phyloP scores from a whole-genome alignment of 2,113 vertebrate species.

The Puffinus mauretanicus region DNA sequence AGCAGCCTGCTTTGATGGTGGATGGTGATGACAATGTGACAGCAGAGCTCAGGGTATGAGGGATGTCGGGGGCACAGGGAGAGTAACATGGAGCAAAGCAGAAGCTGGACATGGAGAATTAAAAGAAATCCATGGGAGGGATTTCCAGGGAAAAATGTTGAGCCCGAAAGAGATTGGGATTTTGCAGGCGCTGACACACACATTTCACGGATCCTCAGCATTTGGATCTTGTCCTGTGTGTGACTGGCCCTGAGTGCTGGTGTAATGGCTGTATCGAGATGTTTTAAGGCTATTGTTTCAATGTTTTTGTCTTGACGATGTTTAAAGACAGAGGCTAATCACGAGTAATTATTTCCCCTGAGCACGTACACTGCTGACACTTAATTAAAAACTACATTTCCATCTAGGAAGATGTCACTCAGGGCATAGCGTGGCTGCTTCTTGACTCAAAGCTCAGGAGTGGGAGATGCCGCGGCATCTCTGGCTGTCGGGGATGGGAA shows the following conservation, averaged over 20 bases:
- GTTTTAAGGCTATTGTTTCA: neutral
- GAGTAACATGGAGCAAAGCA: neutral
- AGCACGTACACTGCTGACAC: neutral
- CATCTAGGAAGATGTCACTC: neutral
- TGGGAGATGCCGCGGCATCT: neutral
- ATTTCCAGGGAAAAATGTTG: neutral
- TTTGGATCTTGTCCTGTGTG: neutral
- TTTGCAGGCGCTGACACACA: neutral
- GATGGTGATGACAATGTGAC: neutral
- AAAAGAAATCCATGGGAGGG: neutral
- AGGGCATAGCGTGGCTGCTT: neutral
- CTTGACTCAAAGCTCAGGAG: neutral
- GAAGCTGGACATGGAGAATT: neutral
- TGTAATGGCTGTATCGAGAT: neutral
- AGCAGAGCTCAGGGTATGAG: neutral
- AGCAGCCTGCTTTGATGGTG: neutral
- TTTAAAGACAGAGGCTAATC: neutral
- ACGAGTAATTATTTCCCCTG: neutral
- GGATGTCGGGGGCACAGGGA: no score
- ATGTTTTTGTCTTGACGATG: neutral
- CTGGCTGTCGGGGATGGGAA: accelerated
- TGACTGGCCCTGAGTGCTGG: neutral
- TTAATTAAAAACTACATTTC: neutral
- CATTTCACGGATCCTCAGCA: neutral
- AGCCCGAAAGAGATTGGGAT: neutral